phyloP scores from a whole-genome alignment of 2,888 invertebrate species.

The Cremastinae sp. region DNA sequence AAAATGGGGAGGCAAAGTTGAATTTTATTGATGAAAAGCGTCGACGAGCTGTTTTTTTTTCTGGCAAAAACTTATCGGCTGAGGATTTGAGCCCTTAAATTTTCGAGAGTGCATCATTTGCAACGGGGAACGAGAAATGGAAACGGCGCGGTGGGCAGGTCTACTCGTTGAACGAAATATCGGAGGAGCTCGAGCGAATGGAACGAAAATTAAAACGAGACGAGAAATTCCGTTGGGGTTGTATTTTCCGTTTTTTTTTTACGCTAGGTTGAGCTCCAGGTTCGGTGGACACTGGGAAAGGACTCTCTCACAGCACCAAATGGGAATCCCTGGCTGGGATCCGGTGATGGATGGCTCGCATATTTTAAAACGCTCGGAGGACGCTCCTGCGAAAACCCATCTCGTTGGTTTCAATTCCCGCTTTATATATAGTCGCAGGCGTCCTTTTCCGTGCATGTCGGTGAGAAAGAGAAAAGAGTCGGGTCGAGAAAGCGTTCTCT shows the following conservation, averaged over 20 bases:
- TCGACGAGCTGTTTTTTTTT: background rate
- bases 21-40: background rate
- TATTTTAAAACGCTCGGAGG: conserved; percentile 64
- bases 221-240: conserved; percentile 17
- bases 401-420: conserved; percentile 61
- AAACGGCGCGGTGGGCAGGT: conserved; percentile 58
- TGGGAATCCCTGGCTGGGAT: conserved; percentile 62
- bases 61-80: conserved; percentile 63
- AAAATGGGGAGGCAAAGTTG: conserved; percentile 40
- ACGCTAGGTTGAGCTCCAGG: conserved; percentile 36
- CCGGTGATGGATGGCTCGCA: conserved; percentile 65
- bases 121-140: conserved; percentile 66
- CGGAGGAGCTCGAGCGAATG: conserved; percentile 21
- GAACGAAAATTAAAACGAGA: conserved; percentile 22
- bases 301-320: conserved; percentile 60
- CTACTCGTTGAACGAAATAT: conserved; percentile 37
- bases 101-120: conserved; percentile 79
- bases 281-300: conserved; percentile 43
- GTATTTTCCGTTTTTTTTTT: conserved; percentile 4
- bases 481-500: conserved; percentile 18
- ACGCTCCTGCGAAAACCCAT: conserved; percentile 40
- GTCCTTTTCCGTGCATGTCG: conserved; percentile 33
- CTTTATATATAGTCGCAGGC: conserved; percentile 7
- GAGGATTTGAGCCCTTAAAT: conserved; percentile 74
- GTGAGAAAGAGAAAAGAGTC: background rate